Evolutionary conservation across 2,888 invertebrate species (phyloP), one percentile per base, ranked within the genome.

Genomic region (Escarpia spicata): DNA sequence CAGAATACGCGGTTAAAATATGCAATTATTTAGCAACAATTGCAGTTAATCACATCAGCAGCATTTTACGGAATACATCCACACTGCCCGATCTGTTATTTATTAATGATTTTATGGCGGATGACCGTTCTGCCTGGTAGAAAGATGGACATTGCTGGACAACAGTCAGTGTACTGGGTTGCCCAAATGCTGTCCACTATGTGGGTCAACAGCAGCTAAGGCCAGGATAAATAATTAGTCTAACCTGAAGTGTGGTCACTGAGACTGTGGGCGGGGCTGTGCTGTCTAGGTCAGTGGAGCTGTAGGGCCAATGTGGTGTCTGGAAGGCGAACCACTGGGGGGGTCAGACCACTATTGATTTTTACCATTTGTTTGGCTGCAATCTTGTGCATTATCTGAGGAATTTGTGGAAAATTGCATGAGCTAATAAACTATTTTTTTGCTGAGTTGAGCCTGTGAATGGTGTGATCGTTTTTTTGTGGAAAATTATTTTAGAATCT

Each of bases 1-100:
- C 75, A 75, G 75, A 75, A 75, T 75, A 75, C 3, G 19, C 6
- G 75, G 3, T 26, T 75, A 75, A 26, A 75, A 75, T 75, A 75
- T 75, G 75, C 75, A 75, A 75, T 75, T 75, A 75, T 75, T 75
- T 75, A 75, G 75, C 75, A 75, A 75, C 75, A 75, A 26, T 26
- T 26, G 6, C 26, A 75, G 75, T 19, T 75, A 26, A 75, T 75
- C 75, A 75, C n/a, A 75, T 26, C 6, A 26, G 75, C 75, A 19
- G 26, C n/a, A n/a, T 4, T 75, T 75, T 26, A 75, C 1, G 75
- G 75, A n/a, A 75, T 26, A n/a, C 75, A 26, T 26, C 75, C 26
- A 75, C 52, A 52, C 52, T 15, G 52, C 52, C 12, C 9, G 15
- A 52, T 19, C 75, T n/a, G n/a, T 75, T 75, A 75, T 75, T 19